Evolutionary conservation across 2,888 invertebrate genomes (phyloP).

Genomic region (Lasioglossum morio): DNA sequence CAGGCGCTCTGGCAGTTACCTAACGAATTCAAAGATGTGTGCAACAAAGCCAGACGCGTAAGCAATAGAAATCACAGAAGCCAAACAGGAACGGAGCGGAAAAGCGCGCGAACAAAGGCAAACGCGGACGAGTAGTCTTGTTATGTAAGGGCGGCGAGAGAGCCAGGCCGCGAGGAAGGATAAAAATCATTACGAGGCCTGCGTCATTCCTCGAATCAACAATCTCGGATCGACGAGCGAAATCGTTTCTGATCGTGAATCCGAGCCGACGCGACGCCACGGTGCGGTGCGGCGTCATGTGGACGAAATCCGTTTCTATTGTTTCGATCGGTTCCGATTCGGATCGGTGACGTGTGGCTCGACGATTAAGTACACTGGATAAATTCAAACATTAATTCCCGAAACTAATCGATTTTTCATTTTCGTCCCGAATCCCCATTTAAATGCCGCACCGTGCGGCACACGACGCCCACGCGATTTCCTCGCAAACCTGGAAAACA

Average conservation of each 20-base stretch:
- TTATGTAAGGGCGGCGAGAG: conserved; percentile 31
- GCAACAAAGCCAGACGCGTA: background rate
- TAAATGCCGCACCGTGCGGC: too few species aligned
- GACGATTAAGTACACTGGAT: too few species aligned
- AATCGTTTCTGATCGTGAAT: background rate
- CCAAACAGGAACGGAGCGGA: conserved; percentile 13
- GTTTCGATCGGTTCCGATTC: too few species aligned
- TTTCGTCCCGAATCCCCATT: too few species aligned
- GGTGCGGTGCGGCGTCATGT: too few species aligned
- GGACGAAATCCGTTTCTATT: too few species aligned
- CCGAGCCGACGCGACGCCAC: background rate
- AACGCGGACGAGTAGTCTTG: conserved; percentile 2
- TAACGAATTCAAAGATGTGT: conserved; percentile 10
- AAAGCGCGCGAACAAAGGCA: conserved; percentile 18
- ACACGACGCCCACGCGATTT: background rate
- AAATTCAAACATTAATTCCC: too few species aligned
- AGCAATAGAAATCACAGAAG: conserved; percentile 10
- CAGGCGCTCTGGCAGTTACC: background rate
- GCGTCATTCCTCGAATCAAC: conserved; percentile 35
- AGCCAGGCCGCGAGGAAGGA: conserved; percentile 13
- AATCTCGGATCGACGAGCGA: background rate
- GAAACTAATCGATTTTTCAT: too few species aligned
- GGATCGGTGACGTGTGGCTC: too few species aligned
- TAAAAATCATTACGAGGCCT: conserved; percentile 41
- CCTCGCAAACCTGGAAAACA: background rate